phyloP scores from a whole-genome alignment of 2,797 vertebrate species.

The Anas capensis region DNA sequence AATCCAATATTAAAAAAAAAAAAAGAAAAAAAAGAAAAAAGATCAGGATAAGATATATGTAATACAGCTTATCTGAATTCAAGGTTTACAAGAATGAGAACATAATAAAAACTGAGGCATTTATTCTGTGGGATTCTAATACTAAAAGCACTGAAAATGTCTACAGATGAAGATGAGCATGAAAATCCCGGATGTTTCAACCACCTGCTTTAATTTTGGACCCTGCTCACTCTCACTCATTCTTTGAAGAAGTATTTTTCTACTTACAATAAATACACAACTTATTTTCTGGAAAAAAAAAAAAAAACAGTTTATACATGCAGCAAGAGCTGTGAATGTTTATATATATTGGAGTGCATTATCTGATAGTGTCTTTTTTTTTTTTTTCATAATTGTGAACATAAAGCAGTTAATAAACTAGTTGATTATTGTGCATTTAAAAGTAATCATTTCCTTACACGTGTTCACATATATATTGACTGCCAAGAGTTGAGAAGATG shows the following conservation, averaged over 20 bases:
- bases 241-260: background rate
- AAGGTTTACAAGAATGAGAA: background rate
- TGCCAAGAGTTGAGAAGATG: background rate
- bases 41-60: background rate
- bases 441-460: background rate
- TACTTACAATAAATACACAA: background rate
- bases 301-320: background rate
- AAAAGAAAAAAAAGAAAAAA: background rate
- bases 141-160: background rate
- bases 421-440: background rate
- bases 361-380: background rate
- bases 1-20: background rate
- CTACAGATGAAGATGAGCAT: background rate
- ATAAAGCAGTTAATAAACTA: background rate
- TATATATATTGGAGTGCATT: background rate
- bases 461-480: background rate
- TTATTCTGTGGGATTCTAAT: background rate
- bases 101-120: background rate
- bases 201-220: background rate
- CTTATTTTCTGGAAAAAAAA: background rate
- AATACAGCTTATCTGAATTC: background rate
- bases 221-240: background rate
- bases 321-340: background rate
- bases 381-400: background rate
- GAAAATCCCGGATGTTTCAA: background rate